Percentiles rank a stretch among this genome's conserved stretches.
phyloP scores from a whole-genome alignment of 2,113 vertebrate genomes.

The Saimiri boliviensis region DNA sequence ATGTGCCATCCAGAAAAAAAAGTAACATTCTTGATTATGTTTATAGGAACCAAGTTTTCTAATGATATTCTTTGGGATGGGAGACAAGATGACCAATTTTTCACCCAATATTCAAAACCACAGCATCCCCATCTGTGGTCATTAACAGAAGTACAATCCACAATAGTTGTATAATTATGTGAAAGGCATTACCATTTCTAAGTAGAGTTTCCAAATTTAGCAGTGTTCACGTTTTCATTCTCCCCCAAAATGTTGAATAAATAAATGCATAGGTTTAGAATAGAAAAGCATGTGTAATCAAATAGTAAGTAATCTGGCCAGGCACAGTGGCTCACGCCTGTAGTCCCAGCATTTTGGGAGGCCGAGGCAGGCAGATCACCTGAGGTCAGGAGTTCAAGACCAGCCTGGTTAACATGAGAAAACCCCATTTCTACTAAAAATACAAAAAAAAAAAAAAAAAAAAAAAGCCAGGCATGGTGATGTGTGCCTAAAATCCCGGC shows the following conservation, averaged over 20 bases:
- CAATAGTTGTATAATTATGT: background rate
- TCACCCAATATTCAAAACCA: background rate
- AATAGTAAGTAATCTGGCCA: background rate
- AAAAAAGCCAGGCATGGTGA: too few relatives aligned
- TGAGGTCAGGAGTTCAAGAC: too few relatives aligned
- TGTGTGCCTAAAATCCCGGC: too few relatives aligned
- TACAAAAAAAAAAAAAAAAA: too few relatives aligned
- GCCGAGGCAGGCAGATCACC: too few relatives aligned
- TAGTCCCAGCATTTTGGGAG: too few relatives aligned
- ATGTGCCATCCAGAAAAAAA: background rate
- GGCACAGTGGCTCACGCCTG: background rate
- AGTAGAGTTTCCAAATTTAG: slow-evolving; percentile 7
- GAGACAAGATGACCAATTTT: background rate
- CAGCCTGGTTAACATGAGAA: too few relatives aligned
- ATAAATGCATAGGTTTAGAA: background rate
- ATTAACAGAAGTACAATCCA: background rate
- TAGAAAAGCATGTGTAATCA: background rate
- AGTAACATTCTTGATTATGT: background rate
- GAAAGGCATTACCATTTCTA: background rate
- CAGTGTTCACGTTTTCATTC: background rate
- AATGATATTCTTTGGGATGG: background rate
- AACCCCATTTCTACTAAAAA: too few relatives aligned
- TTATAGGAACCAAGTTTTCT: background rate
- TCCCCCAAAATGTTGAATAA: background rate
- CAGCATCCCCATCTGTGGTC: background rate